Percentiles rank a stretch among this genome's conserved stretches.
Conservation (phyloP, 1,140 invertebrate genomes). For the Dendroctonus valens region DNA sequence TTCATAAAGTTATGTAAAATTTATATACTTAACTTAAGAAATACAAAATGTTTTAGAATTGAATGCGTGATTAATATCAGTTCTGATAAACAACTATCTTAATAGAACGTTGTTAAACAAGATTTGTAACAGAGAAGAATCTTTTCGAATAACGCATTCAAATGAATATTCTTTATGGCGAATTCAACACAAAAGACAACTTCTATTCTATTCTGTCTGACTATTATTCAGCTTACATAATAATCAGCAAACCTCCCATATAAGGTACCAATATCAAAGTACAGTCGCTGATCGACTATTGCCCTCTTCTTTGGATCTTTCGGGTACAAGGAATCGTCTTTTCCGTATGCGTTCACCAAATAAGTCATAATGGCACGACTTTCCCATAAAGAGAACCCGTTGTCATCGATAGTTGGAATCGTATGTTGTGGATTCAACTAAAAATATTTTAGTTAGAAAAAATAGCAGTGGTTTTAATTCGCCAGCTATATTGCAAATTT, state of each 20-base stretch:
- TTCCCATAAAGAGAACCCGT: conserved; percentile 66
- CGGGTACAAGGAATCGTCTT: conserved; percentile 70
- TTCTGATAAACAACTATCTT: too few relatives aligned
- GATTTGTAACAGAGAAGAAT: background rate
- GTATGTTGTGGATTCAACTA: conserved; percentile 59
- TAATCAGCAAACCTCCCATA: conserved; percentile 65
- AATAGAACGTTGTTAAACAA: too few relatives aligned
- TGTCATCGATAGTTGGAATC: conserved; percentile 67
- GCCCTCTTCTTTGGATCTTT: conserved; percentile 69
- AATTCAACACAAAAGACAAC: too few relatives aligned
- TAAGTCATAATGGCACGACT: conserved; percentile 73
- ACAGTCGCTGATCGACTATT: conserved; percentile 68
- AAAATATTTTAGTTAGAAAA: too few relatives aligned
- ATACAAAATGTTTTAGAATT: too few relatives aligned
- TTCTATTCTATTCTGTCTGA: background rate
- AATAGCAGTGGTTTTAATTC: too few relatives aligned
- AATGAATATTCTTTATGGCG: too few relatives aligned
- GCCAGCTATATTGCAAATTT: too few relatives aligned
- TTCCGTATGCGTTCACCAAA: conserved; percentile 70
- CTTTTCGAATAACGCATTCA: background rate
- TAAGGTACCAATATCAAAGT: conserved; percentile 72
- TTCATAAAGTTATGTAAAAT: too few relatives aligned
- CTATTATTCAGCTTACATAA: conserved; percentile 53
- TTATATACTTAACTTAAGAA: too few relatives aligned
- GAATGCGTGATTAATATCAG: too few relatives aligned